Percentiles rank a stretch among this genome's conserved stretches.
Conservation (phyloP, 2,113 vertebrate species). For the Aspiorhynchus laticeps region DNA sequence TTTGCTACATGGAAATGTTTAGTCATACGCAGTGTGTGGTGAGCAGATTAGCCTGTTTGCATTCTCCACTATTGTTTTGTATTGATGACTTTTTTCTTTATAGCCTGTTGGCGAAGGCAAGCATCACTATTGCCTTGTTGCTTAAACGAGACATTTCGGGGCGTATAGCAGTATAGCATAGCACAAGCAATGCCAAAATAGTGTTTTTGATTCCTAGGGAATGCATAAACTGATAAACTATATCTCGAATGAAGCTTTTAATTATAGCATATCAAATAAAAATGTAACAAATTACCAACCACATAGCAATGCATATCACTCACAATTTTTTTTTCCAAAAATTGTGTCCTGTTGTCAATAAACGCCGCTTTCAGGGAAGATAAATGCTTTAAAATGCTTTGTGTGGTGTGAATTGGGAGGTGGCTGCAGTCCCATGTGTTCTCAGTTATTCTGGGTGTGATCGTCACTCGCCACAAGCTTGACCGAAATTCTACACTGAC, state of each 20-base stretch:
- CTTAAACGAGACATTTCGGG: not conserved
- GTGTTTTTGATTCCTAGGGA: not conserved
- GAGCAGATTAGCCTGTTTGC: conserved; percentile 23
- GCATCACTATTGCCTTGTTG: not conserved
- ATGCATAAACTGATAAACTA: not conserved
- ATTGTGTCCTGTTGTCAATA: not conserved
- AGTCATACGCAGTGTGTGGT: conserved; percentile 6
- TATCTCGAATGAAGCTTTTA: not conserved
- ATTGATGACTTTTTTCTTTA: not conserved
- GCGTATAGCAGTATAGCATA: not conserved
- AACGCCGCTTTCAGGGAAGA: not conserved
- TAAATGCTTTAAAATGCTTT: not conserved
- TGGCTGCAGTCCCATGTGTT: conserved; percentile 22
- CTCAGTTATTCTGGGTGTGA: conserved; percentile 15
- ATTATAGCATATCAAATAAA: not conserved
- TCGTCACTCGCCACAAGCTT: conserved; percentile 2
- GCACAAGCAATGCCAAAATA: not conserved
- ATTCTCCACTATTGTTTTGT: not conserved
- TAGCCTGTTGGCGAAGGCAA: not conserved
- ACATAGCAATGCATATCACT: not conserved
- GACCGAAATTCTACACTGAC: conserved; percentile 14
- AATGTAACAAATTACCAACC: not conserved
- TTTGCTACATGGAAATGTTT: conserved; percentile 5
- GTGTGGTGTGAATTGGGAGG: conserved; percentile 1
- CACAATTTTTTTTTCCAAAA: not conserved